These are phyloP conservation scores for Daktulosphaira vitifoliae DNA, from an alignment of 1,140 invertebrate species.

Conservation along the genomic window DNA sequence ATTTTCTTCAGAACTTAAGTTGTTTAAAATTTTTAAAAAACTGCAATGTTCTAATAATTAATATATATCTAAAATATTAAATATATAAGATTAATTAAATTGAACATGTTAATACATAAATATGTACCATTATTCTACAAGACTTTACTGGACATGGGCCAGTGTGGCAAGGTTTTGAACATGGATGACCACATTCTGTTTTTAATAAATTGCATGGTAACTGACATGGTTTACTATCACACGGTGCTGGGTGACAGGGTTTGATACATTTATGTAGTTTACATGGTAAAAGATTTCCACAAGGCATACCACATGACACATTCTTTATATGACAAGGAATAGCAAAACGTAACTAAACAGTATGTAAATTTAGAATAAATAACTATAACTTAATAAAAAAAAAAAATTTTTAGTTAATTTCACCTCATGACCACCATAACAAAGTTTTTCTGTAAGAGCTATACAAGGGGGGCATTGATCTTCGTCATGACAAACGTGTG, in stretches of 20 bases:
- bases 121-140: conserved; percentile 55
- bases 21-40: too few relatives aligned
- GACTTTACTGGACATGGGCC: conserved; percentile 54
- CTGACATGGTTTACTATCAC: conserved; percentile 46
- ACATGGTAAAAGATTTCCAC: conserved; percentile 66
- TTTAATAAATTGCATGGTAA: conserved; percentile 51
- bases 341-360: conserved; percentile 58
- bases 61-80: too few relatives aligned
- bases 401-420: neutral
- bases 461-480: conserved; percentile 85
- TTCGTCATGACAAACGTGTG: conserved; percentile 68
- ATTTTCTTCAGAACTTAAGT: too few relatives aligned
- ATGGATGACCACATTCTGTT: conserved; percentile 50
- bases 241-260: conserved; percentile 63
- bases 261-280: conserved; percentile 67
- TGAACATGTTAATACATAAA: too few relatives aligned
- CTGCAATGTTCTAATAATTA: too few relatives aligned
- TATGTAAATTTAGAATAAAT: neutral
- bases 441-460: conserved; percentile 75
- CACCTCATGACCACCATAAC: conserved; percentile 81
- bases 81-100: too few relatives aligned
- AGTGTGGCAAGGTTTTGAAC: conserved; percentile 55
- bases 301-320: conserved; percentile 82
- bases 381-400: too few relatives aligned
- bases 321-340: conserved; percentile 81